A percentile compares a stretch with the other conserved stretches of the same genome.
phyloP scores from a whole-genome alignment of 2,113 vertebrate genomes.

The Zapornia atra region DNA sequence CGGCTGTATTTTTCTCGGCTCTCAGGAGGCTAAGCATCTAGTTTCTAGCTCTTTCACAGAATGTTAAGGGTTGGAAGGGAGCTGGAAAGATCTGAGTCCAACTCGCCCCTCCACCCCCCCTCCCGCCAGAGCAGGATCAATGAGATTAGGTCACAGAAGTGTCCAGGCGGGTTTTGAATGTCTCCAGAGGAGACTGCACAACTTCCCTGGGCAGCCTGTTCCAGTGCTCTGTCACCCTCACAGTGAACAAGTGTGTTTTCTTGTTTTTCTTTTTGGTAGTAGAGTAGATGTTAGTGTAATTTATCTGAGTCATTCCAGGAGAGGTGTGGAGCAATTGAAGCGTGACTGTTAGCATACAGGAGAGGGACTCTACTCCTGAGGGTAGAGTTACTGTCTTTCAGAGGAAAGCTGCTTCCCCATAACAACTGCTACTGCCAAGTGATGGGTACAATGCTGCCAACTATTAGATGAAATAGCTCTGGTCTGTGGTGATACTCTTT shows the following conservation, averaged over 20 bases:
- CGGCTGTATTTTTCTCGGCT: slow-evolving; percentile 62
- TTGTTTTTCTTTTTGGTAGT: background rate
- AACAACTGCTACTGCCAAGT: background rate
- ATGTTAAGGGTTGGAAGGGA: no score
- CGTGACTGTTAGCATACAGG: background rate
- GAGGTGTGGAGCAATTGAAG: slow-evolving; percentile 69
- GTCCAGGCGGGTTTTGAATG: no score
- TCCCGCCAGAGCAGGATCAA: no score
- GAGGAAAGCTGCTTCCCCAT: background rate
- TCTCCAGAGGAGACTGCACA: no score
- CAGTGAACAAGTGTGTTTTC: no score
- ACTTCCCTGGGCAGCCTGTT: no score
- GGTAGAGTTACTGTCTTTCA: background rate
- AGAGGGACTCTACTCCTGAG: background rate
- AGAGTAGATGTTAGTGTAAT: slow-evolving; percentile 15
- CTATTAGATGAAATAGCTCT: background rate
- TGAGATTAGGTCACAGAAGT: no score
- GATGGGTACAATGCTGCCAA: fast-evolving
- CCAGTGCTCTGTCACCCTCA: no score
- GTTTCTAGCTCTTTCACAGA: slow-evolving; percentile 9
- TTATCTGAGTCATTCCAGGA: slow-evolving; percentile 80
- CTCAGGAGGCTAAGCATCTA: slow-evolving; percentile 51
- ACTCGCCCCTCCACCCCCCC: no score
- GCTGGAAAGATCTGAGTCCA: no score
- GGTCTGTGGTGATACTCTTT: background rate